These are phyloP conservation scores for Rapana venosa DNA, from an alignment of 2,888 invertebrate species.

Conservation along the genomic window DNA sequence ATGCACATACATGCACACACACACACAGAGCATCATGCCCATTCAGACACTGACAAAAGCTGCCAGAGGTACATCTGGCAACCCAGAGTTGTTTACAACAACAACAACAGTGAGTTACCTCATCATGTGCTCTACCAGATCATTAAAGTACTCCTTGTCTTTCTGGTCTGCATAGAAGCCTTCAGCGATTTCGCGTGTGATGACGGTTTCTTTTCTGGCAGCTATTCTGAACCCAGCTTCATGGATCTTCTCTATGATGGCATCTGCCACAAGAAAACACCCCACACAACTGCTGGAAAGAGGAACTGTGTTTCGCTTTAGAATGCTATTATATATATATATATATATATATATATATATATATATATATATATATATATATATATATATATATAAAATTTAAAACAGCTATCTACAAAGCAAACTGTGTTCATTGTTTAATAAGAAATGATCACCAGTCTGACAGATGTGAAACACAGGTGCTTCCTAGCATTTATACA, in stretches of 20 bases:
- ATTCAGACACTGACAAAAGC: neutral
- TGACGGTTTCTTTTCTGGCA: slow-evolving; percentile 74
- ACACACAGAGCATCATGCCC: neutral
- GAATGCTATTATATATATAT: too few relatives aligned
- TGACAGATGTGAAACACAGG: too few relatives aligned
- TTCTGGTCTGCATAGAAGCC: slow-evolving; percentile 73
- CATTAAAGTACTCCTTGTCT: slow-evolving; percentile 74
- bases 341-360: too few relatives aligned
- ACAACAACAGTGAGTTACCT: slow-evolving; percentile 62
- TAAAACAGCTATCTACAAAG: too few relatives aligned
- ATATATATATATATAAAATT: too few relatives aligned
- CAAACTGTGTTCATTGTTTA: too few relatives aligned
- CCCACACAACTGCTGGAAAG: neutral
- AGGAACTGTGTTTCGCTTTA: too few relatives aligned
- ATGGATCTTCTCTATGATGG: slow-evolving; percentile 76
- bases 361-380: too few relatives aligned
- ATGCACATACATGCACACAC: neutral
- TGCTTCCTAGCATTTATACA: too few relatives aligned
- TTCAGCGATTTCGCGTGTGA: slow-evolving; percentile 73
- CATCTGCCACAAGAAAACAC: slow-evolving; percentile 64
- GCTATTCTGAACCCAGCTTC: slow-evolving; percentile 77
- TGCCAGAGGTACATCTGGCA: neutral
- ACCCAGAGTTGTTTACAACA: neutral
- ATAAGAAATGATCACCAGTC: too few relatives aligned
- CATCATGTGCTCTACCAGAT: slow-evolving; percentile 74